Evolutionary conservation across 2,113 vertebrate species (phyloP), one percentile per base, ranked within the genome.

Genomic region (Dolichallabes microphthalmus): DNA sequence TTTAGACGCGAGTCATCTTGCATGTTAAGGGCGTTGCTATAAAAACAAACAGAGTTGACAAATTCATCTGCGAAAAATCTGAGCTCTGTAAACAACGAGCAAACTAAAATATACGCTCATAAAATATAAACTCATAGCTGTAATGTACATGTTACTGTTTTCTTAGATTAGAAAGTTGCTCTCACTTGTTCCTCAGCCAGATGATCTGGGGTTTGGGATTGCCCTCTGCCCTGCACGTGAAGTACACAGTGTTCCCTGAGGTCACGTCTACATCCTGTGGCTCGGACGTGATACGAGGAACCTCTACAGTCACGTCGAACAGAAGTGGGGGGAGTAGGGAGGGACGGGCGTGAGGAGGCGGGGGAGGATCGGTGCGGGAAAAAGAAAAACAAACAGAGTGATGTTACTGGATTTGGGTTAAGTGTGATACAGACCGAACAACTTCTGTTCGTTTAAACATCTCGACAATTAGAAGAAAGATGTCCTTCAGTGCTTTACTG

Each of bases 181-280:
- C 97, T 94, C 92, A 99, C 98, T 99, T 99, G 94, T 99, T 99
- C 86, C 98, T 95, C 83, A 99, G 97, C 98, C 98, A 99, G 92
- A 99, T 99, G 91, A 99, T 99, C 95, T 99, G 97, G 50, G 98
- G 98, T 93, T 99, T 99, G 82, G 98, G 98, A 94, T 99, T 99
- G 88, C 98, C 98, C 92, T 99, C 98, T 0, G 98, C 98, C 91
- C 96, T 95, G 90, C 98, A 99, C 87, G 97, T 99, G 92, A 99
- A 99, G 93, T 98, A 99, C 86, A 98, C 98, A 0, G 98, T 99
- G 93, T 98, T 99, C 92, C 98, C 98, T 53, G 96, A 97, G 80
- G 96, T 98, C 80, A 98, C 97, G 0, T 99, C 98, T 0, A 96
- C 98, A 85, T 99, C 98, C 93, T 97, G 97, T 15, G 98, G 98